Percentiles rank a stretch among this genome's conserved stretches.
These are phyloP conservation scores for Pygocentrus nattereri DNA, from an alignment of 2,797 vertebrate species.

Conservation along the genomic window DNA sequence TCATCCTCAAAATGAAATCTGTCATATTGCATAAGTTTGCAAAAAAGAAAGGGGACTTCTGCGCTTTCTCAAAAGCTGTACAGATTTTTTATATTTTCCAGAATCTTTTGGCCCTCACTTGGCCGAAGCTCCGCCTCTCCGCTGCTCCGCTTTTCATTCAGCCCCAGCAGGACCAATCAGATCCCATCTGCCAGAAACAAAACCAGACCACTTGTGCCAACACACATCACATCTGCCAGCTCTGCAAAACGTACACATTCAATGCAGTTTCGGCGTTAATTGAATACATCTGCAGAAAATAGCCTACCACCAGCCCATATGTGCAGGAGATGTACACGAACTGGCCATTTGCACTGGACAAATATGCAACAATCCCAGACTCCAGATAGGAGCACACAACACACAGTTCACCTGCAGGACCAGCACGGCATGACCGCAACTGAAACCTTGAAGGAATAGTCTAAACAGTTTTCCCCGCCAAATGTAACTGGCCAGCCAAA, in stretches of 20 bases:
- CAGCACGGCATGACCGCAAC: too few species aligned
- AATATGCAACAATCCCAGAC: too few species aligned
- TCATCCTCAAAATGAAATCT: constrained; percentile 18
- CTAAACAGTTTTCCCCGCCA: too few species aligned
- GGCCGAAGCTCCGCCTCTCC: not conserved
- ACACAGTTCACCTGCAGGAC: too few species aligned
- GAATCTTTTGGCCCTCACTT: not conserved
- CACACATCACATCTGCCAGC: not conserved
- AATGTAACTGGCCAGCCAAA: too few species aligned
- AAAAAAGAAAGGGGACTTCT: not conserved
- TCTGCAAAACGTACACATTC: not conserved
- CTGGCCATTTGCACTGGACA: too few species aligned
- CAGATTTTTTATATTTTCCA: not conserved
- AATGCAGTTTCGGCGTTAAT: not conserved
- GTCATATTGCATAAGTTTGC: constrained; percentile 10
- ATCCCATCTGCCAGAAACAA: not conserved
- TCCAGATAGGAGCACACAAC: too few species aligned
- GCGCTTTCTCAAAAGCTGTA: not conserved
- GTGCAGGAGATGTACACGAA: too few species aligned
- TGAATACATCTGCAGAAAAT: not conserved
- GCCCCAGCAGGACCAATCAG: not conserved
- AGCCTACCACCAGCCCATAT: not conserved
- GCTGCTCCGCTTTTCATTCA: not conserved
- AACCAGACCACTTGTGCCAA: not conserved
- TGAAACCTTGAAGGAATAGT: too few species aligned